Percentiles rank a stretch among this genome's conserved stretches.
phyloP scores from a whole-genome alignment of 2,797 vertebrate species.

The Hypotaenidia okinawae region DNA sequence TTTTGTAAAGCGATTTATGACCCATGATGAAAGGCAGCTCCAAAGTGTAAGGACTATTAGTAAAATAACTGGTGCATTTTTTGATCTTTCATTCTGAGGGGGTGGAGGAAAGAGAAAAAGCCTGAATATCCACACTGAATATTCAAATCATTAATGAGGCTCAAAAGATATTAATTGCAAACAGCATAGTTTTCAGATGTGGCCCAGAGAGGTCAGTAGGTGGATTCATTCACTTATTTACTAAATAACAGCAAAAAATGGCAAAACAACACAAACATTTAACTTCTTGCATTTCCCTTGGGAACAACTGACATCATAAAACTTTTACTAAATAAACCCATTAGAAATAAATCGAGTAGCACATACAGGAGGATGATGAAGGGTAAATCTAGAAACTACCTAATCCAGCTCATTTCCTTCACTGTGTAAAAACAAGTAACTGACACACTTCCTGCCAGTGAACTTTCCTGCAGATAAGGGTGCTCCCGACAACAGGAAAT shows the following conservation, averaged over 20 bases:
- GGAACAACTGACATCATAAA: not conserved
- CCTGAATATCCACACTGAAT: not conserved
- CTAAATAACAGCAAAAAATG: not conserved
- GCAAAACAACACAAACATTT: not conserved
- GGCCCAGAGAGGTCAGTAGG: not conserved
- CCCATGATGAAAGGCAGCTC: conserved; percentile 49
- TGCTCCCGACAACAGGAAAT: conserved; percentile 88
- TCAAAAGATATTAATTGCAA: conserved; percentile 27
- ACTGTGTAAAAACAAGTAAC: conserved; percentile 80
- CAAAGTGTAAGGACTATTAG: conserved; percentile 35
- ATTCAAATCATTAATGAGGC: not conserved
- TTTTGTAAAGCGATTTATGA: conserved; percentile 42
- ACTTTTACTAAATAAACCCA: conserved; percentile 19
- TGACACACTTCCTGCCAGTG: conserved; percentile 80
- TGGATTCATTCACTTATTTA: no score
- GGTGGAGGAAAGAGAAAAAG: not conserved
- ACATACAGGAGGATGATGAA: not conserved
- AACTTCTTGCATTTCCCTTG: not conserved
- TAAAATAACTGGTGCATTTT: conserved; percentile 56
- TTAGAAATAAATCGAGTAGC: not conserved
- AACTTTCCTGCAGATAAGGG: conserved; percentile 81
- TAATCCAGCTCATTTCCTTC: conserved; percentile 78
- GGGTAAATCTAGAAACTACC: conserved; percentile 65
- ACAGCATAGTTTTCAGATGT: not conserved
- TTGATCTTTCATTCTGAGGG: conserved; percentile 41